These are phyloP conservation scores for Cynaeus angustus DNA, from an alignment of 2,888 invertebrate species.

Conservation along the genomic window DNA sequence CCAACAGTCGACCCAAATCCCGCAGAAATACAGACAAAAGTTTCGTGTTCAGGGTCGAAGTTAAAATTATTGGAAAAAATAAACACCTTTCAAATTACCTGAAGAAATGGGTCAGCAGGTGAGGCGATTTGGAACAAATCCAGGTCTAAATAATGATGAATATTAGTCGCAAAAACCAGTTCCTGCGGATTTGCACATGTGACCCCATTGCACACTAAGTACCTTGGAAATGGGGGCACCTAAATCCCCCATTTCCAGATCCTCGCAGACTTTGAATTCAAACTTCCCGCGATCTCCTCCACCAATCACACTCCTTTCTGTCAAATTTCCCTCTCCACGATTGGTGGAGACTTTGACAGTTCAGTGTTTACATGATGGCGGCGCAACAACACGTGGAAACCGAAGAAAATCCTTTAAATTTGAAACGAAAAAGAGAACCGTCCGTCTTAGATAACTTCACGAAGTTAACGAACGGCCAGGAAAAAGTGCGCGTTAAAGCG, in stretches of 20 bases:
- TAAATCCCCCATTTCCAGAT: neutral
- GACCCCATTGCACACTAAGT: neutral
- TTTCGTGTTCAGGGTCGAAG: conserved; percentile 21
- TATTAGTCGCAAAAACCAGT: conserved; percentile 9
- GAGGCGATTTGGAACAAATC: conserved; percentile 33
- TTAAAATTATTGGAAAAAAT: conserved; percentile 26
- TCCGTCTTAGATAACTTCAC: conserved; percentile 72
- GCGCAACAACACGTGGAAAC: conserved; percentile 51
- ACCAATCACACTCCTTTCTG: neutral
- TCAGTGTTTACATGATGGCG: conserved; percentile 30
- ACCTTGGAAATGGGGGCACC: neutral
- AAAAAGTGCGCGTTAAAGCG: conserved; percentile 69
- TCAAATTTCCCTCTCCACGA: too few species aligned
- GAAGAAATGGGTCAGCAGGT: conserved; percentile 44
- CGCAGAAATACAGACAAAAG: conserved; percentile 25
- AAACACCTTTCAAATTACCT: conserved; percentile 43
- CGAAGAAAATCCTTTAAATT: conserved; percentile 49
- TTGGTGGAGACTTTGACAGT: neutral
- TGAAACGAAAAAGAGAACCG: conserved; percentile 62
- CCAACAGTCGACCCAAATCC: conserved; percentile 23
- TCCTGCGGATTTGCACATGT: neutral
- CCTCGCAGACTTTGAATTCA: neutral
- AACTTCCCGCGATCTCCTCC: neutral
- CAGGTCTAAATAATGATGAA: conserved; percentile 5
- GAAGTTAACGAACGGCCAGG: conserved; percentile 68